Evolutionary conservation across 2,888 invertebrate species (phyloP).

Genomic region (Tenthredo scrophulariae): DNA sequence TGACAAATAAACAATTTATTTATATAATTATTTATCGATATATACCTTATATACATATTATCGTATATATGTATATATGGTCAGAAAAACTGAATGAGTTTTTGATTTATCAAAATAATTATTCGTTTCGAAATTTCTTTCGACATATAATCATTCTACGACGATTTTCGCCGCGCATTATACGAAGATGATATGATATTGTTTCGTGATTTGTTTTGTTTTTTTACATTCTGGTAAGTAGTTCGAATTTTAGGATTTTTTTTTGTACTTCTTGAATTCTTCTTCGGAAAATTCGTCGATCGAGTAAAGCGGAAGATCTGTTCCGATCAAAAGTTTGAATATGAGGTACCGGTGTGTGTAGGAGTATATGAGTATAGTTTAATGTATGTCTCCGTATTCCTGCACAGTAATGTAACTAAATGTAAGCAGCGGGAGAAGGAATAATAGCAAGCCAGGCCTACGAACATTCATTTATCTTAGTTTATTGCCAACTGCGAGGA

Average conservation of each 20-base stretch:
- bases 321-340: neutral
- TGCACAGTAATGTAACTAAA: slow-evolving; percentile 68
- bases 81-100: neutral
- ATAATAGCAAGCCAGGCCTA: slow-evolving; percentile 72
- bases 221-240: neutral
- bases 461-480: slow-evolving; percentile 75
- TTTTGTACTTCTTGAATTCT: neutral
- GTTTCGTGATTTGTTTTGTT: neutral
- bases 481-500: slow-evolving; percentile 75
- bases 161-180: too few species aligned
- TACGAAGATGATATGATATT: too few species aligned
- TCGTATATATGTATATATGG: neutral
- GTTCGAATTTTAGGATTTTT: neutral
- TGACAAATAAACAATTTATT: neutral
- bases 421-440: slow-evolving; percentile 74
- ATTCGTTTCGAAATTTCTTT: neutral
- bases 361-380: slow-evolving; percentile 13
- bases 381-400: slow-evolving; percentile 52
- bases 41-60: neutral
- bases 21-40: neutral
- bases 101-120: neutral
- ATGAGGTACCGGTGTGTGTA: neutral
- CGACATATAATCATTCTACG: too few species aligned
- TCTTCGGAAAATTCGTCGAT: neutral
- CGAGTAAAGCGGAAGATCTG: neutral